phyloP scores from a whole-genome alignment of 2,113 vertebrate species.

The Pseudopodoces humilis region DNA sequence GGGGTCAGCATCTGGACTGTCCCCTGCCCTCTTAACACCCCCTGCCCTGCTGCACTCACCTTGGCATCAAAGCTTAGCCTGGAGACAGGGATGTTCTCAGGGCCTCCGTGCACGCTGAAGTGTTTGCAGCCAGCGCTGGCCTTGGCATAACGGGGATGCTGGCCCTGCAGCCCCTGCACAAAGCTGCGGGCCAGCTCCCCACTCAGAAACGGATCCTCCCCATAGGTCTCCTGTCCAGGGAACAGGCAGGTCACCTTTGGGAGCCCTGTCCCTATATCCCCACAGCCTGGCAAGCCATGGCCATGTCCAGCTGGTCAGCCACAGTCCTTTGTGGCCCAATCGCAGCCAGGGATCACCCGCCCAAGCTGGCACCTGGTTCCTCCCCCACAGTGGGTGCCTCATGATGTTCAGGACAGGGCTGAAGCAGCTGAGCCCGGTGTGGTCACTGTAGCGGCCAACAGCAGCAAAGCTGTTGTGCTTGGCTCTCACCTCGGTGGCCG shows the following conservation, averaged over 20 bases:
- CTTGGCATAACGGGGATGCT: conserved; percentile 63
- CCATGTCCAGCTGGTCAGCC: background rate
- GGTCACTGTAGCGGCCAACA: conserved; percentile 47
- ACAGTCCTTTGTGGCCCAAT: accelerated
- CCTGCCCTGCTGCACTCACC: accelerated
- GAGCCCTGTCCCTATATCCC: background rate
- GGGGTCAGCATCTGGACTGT: background rate
- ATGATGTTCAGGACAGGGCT: conserved; percentile 73
- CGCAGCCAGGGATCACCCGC: background rate
- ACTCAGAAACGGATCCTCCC: conserved; percentile 66
- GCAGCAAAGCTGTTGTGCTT: conserved; percentile 57
- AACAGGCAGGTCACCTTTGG: accelerated
- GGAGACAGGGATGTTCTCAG: conserved; percentile 66
- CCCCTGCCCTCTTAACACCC: background rate
- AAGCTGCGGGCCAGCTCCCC: conserved; percentile 62
- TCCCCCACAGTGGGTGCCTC: conserved; percentile 70
- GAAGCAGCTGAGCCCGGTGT: conserved; percentile 73
- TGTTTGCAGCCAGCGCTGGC: conserved; percentile 71
- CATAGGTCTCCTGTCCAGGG: conserved; percentile 60
- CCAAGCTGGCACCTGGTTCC: conserved; percentile 57
- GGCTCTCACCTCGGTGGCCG: conserved; percentile 42
- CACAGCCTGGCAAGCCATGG: background rate
- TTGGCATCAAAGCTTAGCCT: conserved; percentile 60
- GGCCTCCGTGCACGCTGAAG: conserved; percentile 66
- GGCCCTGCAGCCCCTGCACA: conserved; percentile 69